These are phyloP conservation scores for Apis cerana DNA, from an alignment of 1,140 invertebrate species.

Conservation along the genomic window DNA sequence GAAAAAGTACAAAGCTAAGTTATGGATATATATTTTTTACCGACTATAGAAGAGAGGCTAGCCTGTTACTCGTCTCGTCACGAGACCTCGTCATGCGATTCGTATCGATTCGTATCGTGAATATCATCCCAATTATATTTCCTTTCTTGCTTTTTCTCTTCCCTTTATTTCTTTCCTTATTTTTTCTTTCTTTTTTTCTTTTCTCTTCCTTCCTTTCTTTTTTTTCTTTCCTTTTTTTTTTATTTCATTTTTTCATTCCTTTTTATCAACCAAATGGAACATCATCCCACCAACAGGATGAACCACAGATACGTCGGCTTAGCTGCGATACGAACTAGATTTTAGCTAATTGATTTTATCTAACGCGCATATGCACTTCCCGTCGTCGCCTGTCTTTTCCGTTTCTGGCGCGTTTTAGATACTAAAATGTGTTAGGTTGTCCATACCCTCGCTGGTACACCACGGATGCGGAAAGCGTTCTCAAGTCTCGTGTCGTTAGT, in stretches of 20 bases:
- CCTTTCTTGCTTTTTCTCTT: background rate
- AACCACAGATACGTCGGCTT: constrained; percentile 6
- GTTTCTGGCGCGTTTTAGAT: constrained; percentile 42
- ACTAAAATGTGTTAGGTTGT: constrained; percentile 16
- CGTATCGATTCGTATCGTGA: constrained; percentile 14
- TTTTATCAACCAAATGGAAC: background rate
- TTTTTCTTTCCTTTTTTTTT: background rate
- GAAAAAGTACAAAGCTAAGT: constrained; percentile 36
- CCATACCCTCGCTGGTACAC: constrained; percentile 7
- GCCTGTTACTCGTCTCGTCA: constrained; percentile 53
- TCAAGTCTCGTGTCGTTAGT: constrained; percentile 21
- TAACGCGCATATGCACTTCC: constrained; percentile 49
- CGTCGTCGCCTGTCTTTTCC: constrained; percentile 58
- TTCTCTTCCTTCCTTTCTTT: background rate
- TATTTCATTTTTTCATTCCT: background rate
- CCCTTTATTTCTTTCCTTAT: background rate
- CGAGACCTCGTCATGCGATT: constrained; percentile 74
- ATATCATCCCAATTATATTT: background rate
- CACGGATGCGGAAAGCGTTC: constrained; percentile 11
- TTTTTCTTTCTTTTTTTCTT: background rate
- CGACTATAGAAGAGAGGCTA: constrained; percentile 33
- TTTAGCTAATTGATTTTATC: constrained; percentile 26
- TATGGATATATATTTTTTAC: constrained; percentile 2
- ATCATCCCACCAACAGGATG: background rate
- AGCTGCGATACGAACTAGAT: constrained; percentile 21